Evolutionary conservation across 2,888 invertebrate genomes (phyloP), one percentile per base, ranked within the genome.

Genomic region (Eustalomyia histrio): DNA sequence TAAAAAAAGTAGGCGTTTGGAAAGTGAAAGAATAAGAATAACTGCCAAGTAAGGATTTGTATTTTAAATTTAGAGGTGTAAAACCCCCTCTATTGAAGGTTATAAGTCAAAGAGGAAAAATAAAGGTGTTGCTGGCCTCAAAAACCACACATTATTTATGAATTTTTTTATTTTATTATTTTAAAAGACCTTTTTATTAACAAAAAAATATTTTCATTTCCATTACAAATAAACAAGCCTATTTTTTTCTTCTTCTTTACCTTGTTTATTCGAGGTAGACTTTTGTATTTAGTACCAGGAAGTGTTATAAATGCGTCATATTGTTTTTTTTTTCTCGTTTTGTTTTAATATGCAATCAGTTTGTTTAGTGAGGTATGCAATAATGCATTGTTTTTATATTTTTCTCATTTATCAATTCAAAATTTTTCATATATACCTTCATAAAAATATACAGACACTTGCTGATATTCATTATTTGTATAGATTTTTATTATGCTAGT

Each of bases 281-380:
- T 39, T 39, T 39, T 39, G 10, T 39, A 47, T 75, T 61, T 52
- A 60, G 43, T 47, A 75, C 64, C 64, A 76, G 76, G 76, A 76
- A 53, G 71, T 60, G 76, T 65, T 71, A 71, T 76, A 65, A 71
- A 76, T 76, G 76, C 76, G 71, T 76, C 76, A 76, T 76, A 65
- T 76, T 76, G 58, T 29, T 1, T 29, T 29, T 6, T 29, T 6
- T 29, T 29, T 3, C 7, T 29, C n/a, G n/a, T 29, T 29, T 29
- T 29, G 47, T 76, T 14, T 67, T 76, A 80, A 80, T 80, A 76
- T 80, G 80, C 76, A 80, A 80, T 80, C 80, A 80, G 67, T 72
- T 80, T 80, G 76, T 67, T 80, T 63, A 72, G 76, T 80, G 80
- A 80, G 72, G 80, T 72, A 67, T 80, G 74, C 71, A 71, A 65